Conservation (phyloP, 1,140 invertebrate species). For the Coptotermes formosanus region DNA sequence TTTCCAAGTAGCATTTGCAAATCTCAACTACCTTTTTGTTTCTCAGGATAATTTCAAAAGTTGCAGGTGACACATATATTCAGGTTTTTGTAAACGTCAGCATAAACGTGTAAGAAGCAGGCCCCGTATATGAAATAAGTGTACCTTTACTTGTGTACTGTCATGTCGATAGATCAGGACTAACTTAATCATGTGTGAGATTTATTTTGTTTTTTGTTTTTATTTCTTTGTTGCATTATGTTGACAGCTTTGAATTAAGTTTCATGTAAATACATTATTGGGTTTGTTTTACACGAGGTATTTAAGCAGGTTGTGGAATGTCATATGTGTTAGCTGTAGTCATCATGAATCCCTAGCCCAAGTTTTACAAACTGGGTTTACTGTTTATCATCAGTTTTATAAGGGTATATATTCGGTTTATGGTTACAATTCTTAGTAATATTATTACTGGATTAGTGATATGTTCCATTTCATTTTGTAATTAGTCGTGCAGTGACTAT, state of each 20-base stretch:
- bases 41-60: conserved; percentile 5
- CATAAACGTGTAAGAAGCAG: not conserved
- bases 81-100: conserved; percentile 1
- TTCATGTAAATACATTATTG: not conserved
- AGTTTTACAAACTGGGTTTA: not conserved
- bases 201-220: not conserved
- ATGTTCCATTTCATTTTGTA: not conserved
- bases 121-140: not conserved
- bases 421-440: not conserved
- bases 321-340: not conserved
- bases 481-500: not conserved
- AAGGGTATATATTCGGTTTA: not conserved
- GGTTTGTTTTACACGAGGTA: not conserved
- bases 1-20: conserved; percentile 5
- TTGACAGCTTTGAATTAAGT: not conserved
- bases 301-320: not conserved
- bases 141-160: conserved; percentile 15
- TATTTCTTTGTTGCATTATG: not conserved
- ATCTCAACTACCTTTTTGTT: conserved; percentile 12
- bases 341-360: not conserved
- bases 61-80: conserved; percentile 5
- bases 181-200: not conserved
- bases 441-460: not conserved
- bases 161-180: conserved; percentile 2
- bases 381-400: not conserved